Percentiles rank a stretch among this genome's conserved stretches.
These are phyloP conservation scores for Phylloscopus trochilus DNA, from an alignment of 2,113 vertebrate genomes.

Conservation along the genomic window DNA sequence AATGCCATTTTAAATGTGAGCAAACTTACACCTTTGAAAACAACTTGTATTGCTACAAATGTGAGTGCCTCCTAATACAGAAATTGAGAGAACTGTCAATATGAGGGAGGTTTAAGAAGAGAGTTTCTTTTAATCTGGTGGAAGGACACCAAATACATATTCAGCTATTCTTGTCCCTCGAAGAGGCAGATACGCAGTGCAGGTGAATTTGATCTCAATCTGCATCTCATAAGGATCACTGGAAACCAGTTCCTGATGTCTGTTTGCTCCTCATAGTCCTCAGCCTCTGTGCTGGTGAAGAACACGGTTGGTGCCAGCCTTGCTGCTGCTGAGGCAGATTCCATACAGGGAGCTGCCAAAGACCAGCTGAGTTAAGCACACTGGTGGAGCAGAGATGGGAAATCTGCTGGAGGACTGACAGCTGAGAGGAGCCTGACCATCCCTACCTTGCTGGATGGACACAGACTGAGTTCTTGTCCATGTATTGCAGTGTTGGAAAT, in stretches of 20 bases:
- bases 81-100: background rate
- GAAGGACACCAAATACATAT: fast-evolving
- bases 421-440: background rate
- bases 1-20: background rate
- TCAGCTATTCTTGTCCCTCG: background rate
- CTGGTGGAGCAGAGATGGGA: background rate
- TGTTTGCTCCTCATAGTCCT: background rate
- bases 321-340: background rate
- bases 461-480: background rate
- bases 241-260: background rate
- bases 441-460: background rate
- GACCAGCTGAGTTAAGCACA: background rate
- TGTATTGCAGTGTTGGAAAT: background rate
- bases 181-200: background rate
- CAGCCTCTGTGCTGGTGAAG: background rate
- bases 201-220: background rate
- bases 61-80: background rate
- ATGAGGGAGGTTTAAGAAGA: background rate
- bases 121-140: background rate
- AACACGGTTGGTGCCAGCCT: background rate
- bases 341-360: background rate
- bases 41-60: background rate
- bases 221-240: background rate
- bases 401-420: background rate
- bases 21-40: background rate